Percentiles rank a stretch among this genome's conserved stretches.
Evolutionary conservation across 2,113 vertebrate species (phyloP).

Genomic region (Microcebus jonahi): DNA sequence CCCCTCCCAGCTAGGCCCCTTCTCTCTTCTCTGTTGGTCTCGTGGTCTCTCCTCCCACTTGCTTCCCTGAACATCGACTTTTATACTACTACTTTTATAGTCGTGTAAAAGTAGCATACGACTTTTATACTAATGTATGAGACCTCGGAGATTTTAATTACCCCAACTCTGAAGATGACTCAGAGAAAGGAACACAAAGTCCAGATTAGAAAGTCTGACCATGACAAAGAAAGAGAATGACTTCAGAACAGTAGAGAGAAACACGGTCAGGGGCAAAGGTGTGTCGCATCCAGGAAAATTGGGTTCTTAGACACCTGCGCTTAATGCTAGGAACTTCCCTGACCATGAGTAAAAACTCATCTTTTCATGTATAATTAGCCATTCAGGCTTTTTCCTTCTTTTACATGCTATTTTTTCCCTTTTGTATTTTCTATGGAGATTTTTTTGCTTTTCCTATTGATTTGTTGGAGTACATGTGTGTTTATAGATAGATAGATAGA

Average conservation of each 20-base stretch:
- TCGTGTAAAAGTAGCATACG: too few relatives aligned
- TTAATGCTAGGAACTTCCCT: neutral
- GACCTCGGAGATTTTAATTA: neutral
- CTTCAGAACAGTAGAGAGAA: neutral
- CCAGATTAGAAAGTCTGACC: neutral
- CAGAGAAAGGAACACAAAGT: neutral
- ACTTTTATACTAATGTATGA: neutral
- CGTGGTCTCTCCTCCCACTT: neutral
- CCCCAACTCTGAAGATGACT: neutral
- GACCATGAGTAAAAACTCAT: too few relatives aligned
- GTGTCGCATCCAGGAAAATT: neutral
- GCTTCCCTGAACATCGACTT: neutral
- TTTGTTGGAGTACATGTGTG: neutral
- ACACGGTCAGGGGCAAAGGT: neutral
- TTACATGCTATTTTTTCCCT: neutral
- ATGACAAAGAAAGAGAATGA: neutral
- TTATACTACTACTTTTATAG: neutral
- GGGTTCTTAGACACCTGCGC: neutral
- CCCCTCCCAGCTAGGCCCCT: fast-evolving
- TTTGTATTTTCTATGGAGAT: neutral
- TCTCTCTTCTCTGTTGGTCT: neutral
- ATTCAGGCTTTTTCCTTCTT: neutral
- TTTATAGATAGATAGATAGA: neutral
- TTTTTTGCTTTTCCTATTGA: neutral
- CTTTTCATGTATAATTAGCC: neutral